Conservation (phyloP, 2,113 vertebrate species). For the Acanthochromis polyacanthus region DNA sequence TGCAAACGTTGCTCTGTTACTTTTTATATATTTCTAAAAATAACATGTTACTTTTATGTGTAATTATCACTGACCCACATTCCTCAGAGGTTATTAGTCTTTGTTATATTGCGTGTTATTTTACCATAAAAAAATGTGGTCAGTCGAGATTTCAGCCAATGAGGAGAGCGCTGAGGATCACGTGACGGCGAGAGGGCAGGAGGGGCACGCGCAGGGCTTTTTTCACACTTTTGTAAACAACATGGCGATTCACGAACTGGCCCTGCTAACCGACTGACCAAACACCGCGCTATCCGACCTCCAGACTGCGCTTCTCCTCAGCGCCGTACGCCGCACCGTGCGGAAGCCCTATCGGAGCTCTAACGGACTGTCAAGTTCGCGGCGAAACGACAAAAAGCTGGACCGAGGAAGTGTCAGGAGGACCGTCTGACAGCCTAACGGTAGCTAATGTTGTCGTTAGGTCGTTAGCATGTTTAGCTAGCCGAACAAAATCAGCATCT, state of each 20-base stretch:
- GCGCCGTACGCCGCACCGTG: not conserved
- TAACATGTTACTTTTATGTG: too few relatives aligned
- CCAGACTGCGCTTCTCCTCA: not conserved
- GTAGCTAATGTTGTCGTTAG: slow-evolving; percentile 65
- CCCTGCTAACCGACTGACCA: slow-evolving; percentile 34
- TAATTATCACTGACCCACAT: too few relatives aligned
- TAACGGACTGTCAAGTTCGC: not conserved
- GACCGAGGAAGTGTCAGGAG: slow-evolving; percentile 56
- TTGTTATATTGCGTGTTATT: not conserved
- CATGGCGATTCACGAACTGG: slow-evolving; percentile 78
- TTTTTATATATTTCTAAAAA: too few relatives aligned
- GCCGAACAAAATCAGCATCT: not conserved
- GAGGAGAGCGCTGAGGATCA: slow-evolving; percentile 27
- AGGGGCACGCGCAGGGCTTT: slow-evolving; percentile 59
- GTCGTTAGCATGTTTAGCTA: slow-evolving; percentile 67
- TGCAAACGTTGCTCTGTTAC: too few relatives aligned
- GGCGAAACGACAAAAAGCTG: slow-evolving; percentile 14
- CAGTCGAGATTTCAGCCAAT: not conserved
- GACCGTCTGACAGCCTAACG: slow-evolving; percentile 58
- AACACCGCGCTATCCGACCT: slow-evolving; percentile 10
- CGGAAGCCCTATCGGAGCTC: not conserved
- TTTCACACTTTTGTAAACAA: slow-evolving; percentile 84
- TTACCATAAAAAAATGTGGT: not conserved
- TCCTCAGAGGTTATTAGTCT: too few relatives aligned
- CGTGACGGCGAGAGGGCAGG: slow-evolving; percentile 63